A percentile compares a stretch with the other conserved stretches of the same genome.
Evolutionary conservation across 2,797 vertebrate genomes (phyloP).

Genomic region (Nannoperca obscura): DNA sequence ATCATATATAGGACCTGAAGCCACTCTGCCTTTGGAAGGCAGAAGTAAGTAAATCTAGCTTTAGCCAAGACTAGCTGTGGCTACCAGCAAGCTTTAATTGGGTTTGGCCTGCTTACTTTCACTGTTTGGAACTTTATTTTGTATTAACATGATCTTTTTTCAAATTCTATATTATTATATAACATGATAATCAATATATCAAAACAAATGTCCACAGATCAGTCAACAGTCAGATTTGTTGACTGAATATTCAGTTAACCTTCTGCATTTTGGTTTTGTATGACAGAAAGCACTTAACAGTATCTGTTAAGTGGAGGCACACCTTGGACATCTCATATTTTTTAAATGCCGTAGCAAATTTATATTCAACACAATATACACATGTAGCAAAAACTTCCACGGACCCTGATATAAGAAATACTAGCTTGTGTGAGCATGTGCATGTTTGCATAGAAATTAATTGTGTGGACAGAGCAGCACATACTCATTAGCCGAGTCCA

Average conservation of each 20-base stretch:
- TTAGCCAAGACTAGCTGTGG: not conserved
- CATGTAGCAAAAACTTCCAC: not conserved
- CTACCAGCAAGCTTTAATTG: not conserved
- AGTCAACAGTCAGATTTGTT: not conserved
- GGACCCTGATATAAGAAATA: not conserved
- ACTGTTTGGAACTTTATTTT: not conserved
- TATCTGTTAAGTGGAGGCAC: not conserved
- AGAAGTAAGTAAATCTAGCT: not conserved
- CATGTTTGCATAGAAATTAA: slow-evolving; percentile 28
- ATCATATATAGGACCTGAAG: not conserved
- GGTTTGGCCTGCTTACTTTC: not conserved
- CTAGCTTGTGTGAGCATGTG: not conserved
- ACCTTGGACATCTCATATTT: not conserved
- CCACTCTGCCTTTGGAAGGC: not conserved
- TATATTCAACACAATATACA: not conserved
- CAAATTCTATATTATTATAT: not conserved
- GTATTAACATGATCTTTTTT: not conserved
- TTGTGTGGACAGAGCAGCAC: slow-evolving; percentile 9
- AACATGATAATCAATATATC: not conserved
- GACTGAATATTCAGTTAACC: not conserved
- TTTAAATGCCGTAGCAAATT: not conserved
- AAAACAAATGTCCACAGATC: not conserved
- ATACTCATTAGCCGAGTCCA: slow-evolving; percentile 26
- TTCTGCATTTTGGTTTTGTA: not conserved
- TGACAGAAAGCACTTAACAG: not conserved